A percentile compares a stretch with the other conserved stretches of the same genome.
Evolutionary conservation across 2,888 invertebrate species (phyloP).

Genomic region (Spilosoma lubricipeda): DNA sequence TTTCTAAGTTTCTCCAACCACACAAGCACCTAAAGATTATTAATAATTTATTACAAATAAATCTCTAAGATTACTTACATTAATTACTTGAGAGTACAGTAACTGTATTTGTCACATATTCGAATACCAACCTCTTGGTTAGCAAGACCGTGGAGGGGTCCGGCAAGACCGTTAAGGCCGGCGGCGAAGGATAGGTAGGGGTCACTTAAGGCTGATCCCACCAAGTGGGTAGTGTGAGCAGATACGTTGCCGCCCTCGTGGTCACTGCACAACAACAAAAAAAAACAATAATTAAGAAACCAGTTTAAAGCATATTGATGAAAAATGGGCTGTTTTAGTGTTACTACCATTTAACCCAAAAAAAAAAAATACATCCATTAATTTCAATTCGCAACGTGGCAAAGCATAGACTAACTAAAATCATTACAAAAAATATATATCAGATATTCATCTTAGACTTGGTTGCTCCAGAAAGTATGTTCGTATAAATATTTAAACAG

Average conservation of each 20-base stretch:
- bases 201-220: conserved; percentile 97
- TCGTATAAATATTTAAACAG: background rate
- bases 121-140: conserved; percentile 92
- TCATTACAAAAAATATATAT: background rate
- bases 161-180: conserved; percentile 97
- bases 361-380: background rate
- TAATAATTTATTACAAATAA: background rate
- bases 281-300: background rate
- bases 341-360: background rate
- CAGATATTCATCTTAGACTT: conserved; percentile 7
- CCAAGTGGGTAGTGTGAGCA: conserved; percentile 97
- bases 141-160: conserved; percentile 97
- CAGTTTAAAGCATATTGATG: background rate
- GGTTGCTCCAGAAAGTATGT: background rate
- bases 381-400: conserved; percentile 8
- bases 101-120: background rate
- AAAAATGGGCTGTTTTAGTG: background rate
- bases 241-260: conserved; percentile 99
- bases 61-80: too few species aligned
- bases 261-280: conserved; percentile 86
- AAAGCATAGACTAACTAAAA: background rate
- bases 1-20: conserved; percentile 97
- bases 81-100: too few species aligned
- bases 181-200: conserved; percentile 97
- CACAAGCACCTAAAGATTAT: conserved; percentile 89